Percentiles rank a stretch among this genome's conserved stretches.
phyloP scores from a whole-genome alignment of 1,140 invertebrate species.

The Trichonephila clavata region DNA sequence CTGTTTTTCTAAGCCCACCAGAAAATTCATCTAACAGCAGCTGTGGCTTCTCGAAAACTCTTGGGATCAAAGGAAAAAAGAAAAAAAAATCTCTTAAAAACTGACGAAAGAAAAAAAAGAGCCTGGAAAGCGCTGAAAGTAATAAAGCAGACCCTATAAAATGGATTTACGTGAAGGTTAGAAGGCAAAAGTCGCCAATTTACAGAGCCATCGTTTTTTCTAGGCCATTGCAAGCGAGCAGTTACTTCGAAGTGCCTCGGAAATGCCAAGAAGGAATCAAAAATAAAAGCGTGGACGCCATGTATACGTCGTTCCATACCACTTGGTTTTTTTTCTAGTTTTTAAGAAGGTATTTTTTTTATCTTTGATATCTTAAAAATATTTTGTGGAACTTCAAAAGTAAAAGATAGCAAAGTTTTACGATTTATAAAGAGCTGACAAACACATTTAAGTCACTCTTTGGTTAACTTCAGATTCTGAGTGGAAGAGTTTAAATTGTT shows the following conservation, averaged over 20 bases:
- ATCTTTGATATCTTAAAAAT: neutral
- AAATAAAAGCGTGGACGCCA: neutral
- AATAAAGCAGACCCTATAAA: slow-evolving; percentile 66
- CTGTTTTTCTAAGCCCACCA: neutral
- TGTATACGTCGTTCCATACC: neutral
- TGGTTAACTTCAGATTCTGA: neutral
- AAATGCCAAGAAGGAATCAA: neutral
- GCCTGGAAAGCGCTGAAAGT: slow-evolving; percentile 16
- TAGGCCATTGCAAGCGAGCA: slow-evolving; percentile 40
- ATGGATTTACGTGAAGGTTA: slow-evolving; percentile 57
- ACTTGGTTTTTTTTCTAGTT: neutral
- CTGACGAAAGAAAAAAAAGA: neutral
- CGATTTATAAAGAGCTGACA: neutral
- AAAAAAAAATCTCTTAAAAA: neutral
- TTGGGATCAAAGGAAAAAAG: slow-evolving; percentile 30
- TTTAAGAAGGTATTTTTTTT: neutral
- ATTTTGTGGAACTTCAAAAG: neutral
- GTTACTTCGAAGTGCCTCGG: neutral
- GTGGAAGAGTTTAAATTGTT: neutral
- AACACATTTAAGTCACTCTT: neutral
- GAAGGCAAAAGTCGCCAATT: slow-evolving; percentile 61
- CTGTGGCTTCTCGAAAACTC: slow-evolving; percentile 37
- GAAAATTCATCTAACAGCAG: slow-evolving; percentile 39
- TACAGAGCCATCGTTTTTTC: slow-evolving; percentile 56
- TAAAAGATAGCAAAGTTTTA: neutral